These are phyloP conservation scores for Mugil cephalus DNA, from an alignment of 2,113 vertebrate species.

Conservation along the genomic window DNA sequence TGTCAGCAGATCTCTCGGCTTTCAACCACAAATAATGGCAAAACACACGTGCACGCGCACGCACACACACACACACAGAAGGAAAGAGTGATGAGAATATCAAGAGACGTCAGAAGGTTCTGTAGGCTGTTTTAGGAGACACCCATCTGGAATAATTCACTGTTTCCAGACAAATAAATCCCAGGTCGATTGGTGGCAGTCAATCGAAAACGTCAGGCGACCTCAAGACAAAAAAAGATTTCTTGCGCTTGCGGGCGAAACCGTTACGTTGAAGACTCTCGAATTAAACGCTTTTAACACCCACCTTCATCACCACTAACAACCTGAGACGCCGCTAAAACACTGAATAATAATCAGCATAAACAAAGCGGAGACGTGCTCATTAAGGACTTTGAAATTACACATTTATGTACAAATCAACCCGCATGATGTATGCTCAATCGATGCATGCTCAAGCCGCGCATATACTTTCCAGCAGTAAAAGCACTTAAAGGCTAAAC, in stretches of 20 bases:
- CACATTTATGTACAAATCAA: neutral
- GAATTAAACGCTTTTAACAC: constrained; percentile 18
- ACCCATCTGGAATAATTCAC: constrained; percentile 56
- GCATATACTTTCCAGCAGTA: neutral
- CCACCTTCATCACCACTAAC: constrained; percentile 13
- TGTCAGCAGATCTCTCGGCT: constrained; percentile 67
- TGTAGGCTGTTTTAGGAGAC: constrained; percentile 60
- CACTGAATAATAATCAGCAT: constrained; percentile 33
- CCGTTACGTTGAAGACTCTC: constrained; percentile 17
- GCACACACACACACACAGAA: constrained; percentile 10
- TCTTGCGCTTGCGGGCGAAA: constrained; percentile 28
- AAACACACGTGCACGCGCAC: constrained; percentile 3
- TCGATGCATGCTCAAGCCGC: too few species aligned
- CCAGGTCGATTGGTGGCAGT: constrained; percentile 40
- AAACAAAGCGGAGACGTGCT: constrained; percentile 16
- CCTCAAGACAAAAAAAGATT: constrained; percentile 55
- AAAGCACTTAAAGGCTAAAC: constrained; percentile 14
- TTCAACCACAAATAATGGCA: constrained; percentile 51
- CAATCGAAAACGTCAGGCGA: constrained; percentile 44
- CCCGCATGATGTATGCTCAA: neutral
- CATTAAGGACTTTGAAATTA: neutral
- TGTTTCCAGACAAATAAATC: constrained; percentile 59
- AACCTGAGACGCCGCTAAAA: constrained; percentile 47
- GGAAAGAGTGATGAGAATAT: constrained; percentile 28
- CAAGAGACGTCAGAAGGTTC: constrained; percentile 57